Conservation (phyloP, 2,888 invertebrate species). For the Polydesmus complanatus region DNA sequence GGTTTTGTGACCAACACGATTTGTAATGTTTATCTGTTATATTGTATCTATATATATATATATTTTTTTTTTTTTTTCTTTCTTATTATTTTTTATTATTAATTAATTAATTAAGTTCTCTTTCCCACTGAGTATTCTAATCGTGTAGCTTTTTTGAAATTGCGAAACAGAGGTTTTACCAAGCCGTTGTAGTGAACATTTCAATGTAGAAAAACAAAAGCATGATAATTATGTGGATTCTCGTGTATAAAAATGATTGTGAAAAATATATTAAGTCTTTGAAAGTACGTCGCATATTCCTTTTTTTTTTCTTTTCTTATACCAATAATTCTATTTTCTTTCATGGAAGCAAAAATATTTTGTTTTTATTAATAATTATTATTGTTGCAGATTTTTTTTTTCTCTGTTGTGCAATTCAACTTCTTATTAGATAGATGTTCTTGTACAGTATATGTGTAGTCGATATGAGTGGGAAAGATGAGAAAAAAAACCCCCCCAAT, state of each 20-base stretch:
- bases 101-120: no score
- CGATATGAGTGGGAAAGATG: background rate
- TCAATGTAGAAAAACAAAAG: background rate
- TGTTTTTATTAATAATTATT: no score
- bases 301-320: no score
- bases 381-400: background rate
- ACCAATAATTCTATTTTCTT: no score
- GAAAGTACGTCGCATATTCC: background rate
- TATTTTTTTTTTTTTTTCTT: constrained; percentile 3
- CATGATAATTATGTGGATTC: background rate
- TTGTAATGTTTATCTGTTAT: constrained; percentile 14
- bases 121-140: background rate
- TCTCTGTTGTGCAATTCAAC: background rate
- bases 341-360: no score
- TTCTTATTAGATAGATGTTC: background rate
- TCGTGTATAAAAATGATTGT: background rate
- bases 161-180: background rate
- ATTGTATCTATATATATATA: constrained; percentile 6
- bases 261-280: background rate
- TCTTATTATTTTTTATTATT: constrained; percentile 8
- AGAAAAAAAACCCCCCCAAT: no score
- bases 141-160: background rate
- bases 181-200: background rate
- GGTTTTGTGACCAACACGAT: constrained; percentile 8
- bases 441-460: background rate